Percentiles rank a stretch among this genome's conserved stretches.
phyloP scores from a whole-genome alignment of 2,113 vertebrate genomes.

The Sander lucioperca region DNA sequence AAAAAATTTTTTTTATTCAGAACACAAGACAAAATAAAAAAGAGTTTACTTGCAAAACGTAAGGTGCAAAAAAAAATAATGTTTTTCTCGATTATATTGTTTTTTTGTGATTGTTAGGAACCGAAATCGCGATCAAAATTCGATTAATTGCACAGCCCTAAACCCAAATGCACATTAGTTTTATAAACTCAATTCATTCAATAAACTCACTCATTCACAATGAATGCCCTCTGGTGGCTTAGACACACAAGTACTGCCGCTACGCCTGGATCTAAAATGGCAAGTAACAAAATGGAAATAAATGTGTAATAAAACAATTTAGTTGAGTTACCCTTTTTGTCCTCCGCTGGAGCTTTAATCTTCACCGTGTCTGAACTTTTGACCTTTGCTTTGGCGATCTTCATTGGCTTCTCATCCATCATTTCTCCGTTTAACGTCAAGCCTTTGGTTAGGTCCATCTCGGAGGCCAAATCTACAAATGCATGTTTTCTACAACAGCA shows the following conservation, averaged over 20 bases:
- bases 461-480: conserved; percentile 65
- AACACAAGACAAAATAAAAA: too few relatives aligned
- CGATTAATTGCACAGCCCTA: too few relatives aligned
- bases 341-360: conserved; percentile 64
- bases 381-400: conserved; percentile 88
- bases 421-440: conserved; percentile 89
- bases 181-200: neutral
- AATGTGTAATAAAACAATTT: neutral
- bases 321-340: conserved; percentile 86
- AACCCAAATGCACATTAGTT: neutral
- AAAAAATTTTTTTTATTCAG: too few relatives aligned
- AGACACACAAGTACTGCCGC: neutral
- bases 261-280: neutral
- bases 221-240: neutral
- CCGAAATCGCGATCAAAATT: too few relatives aligned
- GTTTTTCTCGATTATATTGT: too few relatives aligned
- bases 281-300: neutral
- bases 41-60: too few relatives aligned
- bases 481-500: conserved; percentile 72
- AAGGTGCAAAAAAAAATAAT: too few relatives aligned
- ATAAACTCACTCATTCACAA: too few relatives aligned
- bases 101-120: too few relatives aligned
- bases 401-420: conserved; percentile 88
- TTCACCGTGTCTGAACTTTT: conserved; percentile 56
- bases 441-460: conserved; percentile 91